Conservation (phyloP, 2,113 vertebrate species). For the Eira barbara region DNA sequence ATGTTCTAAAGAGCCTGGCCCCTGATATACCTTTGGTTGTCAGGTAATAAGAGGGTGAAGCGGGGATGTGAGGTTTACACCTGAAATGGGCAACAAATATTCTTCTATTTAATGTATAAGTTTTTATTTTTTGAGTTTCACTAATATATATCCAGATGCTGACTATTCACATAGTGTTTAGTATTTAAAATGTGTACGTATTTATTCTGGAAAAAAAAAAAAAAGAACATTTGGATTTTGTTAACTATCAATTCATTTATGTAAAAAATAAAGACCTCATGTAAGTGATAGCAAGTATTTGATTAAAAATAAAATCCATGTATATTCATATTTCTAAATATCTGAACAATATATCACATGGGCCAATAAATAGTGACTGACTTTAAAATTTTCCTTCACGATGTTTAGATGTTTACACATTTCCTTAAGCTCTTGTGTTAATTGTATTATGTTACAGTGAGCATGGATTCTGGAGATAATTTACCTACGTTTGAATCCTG, state of each 20-base stretch:
- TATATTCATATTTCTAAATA: not conserved
- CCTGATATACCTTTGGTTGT: not conserved
- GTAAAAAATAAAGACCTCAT: not conserved
- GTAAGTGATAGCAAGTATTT: not conserved
- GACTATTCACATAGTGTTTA: not conserved
- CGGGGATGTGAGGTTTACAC: not conserved
- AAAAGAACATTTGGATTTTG: not conserved
- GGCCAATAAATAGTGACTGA: not conserved
- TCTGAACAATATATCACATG: not conserved
- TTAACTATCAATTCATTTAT: not conserved
- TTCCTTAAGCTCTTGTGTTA: not conserved
- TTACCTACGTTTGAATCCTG: not conserved
- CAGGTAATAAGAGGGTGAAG: not conserved
- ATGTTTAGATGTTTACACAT: not conserved
- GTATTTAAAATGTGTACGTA: not conserved
- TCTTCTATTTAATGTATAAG: not conserved
- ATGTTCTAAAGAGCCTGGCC: not conserved
- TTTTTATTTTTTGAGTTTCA: not conserved
- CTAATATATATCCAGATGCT: not conserved
- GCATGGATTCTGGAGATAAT: not conserved
- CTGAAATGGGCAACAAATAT: not conserved
- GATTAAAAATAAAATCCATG: not conserved
- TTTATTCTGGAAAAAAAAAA: not conserved
- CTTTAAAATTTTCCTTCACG: constrained; percentile 4
- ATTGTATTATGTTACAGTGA: not conserved